phyloP scores from a whole-genome alignment of 1,140 invertebrate genomes.

The Panulirus ornatus region DNA sequence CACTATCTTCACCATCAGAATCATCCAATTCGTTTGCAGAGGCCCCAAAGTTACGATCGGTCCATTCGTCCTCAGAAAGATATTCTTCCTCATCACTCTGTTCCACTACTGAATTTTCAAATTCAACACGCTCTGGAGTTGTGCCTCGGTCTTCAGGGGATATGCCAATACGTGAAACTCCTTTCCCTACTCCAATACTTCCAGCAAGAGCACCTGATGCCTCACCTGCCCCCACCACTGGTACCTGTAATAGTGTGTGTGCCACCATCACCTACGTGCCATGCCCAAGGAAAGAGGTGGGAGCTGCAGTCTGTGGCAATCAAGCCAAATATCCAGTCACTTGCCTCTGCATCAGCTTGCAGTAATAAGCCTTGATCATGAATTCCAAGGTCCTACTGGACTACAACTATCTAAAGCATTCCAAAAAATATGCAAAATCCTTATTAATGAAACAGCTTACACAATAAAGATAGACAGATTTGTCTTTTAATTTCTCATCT shows the following conservation, averaged over 20 bases:
- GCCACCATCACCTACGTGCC: slow-evolving; percentile 56
- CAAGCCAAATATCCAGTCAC: background rate
- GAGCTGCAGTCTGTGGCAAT: slow-evolving; percentile 8
- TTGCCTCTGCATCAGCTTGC: background rate
- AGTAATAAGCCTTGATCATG: background rate
- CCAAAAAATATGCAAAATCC: background rate
- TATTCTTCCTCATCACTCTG: slow-evolving; percentile 78
- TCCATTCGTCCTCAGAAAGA: slow-evolving; percentile 87
- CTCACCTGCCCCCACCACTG: slow-evolving; percentile 12
- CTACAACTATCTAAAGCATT: slow-evolving; percentile 19
- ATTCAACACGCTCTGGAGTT: slow-evolving; percentile 92
- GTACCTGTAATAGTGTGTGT: slow-evolving; percentile 65
- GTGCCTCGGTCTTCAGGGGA: slow-evolving; percentile 77
- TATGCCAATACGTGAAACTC: slow-evolving; percentile 24
- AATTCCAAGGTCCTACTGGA: background rate
- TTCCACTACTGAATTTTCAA: slow-evolving; percentile 83
- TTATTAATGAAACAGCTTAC: background rate
- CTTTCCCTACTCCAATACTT: slow-evolving; percentile 1
- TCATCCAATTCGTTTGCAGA: slow-evolving; percentile 86
- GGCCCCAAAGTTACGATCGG: slow-evolving; percentile 92
- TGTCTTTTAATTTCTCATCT: background rate
- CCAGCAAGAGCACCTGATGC: slow-evolving; percentile 9
- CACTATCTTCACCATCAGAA: slow-evolving; percentile 79
- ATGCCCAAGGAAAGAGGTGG: slow-evolving; percentile 28
- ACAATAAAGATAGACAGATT: too few relatives aligned